phyloP scores from a whole-genome alignment of 2,113 vertebrate species.

The Arenaria interpres region DNA sequence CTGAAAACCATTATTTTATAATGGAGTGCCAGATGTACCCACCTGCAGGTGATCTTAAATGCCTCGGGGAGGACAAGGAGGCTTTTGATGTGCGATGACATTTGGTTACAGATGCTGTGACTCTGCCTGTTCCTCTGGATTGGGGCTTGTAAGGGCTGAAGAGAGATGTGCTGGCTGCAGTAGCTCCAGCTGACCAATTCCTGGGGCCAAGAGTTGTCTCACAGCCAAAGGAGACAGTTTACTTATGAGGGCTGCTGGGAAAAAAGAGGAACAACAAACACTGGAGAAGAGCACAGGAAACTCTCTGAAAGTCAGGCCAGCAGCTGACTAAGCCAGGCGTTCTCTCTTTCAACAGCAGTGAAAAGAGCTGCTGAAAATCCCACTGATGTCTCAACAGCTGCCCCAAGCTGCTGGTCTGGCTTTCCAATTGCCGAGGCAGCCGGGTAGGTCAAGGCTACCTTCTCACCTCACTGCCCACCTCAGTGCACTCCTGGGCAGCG shows the following conservation, averaged over 20 bases:
- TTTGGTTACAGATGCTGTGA: background rate
- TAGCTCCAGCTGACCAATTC: background rate
- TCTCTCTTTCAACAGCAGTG: background rate
- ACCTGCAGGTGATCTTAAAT: background rate
- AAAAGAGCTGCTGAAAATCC: background rate
- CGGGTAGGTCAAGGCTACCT: background rate
- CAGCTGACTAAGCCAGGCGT: background rate
- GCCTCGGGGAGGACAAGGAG: background rate
- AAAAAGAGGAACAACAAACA: background rate
- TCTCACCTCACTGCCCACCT: background rate
- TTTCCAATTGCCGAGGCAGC: background rate
- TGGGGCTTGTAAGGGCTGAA: background rate
- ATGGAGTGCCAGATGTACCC: background rate
- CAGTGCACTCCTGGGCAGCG: background rate
- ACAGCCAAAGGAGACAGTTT: background rate
- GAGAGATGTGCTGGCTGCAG: background rate
- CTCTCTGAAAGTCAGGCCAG: background rate
- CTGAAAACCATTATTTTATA: background rate
- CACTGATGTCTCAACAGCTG: background rate
- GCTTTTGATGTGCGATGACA: background rate
- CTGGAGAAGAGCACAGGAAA: background rate
- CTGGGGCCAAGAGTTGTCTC: background rate
- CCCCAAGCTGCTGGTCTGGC: background rate
- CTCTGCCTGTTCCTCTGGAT: fast-evolving
- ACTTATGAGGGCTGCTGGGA: background rate